phyloP scores from a whole-genome alignment of 2,888 invertebrate genomes.

The Phasia obesa region DNA sequence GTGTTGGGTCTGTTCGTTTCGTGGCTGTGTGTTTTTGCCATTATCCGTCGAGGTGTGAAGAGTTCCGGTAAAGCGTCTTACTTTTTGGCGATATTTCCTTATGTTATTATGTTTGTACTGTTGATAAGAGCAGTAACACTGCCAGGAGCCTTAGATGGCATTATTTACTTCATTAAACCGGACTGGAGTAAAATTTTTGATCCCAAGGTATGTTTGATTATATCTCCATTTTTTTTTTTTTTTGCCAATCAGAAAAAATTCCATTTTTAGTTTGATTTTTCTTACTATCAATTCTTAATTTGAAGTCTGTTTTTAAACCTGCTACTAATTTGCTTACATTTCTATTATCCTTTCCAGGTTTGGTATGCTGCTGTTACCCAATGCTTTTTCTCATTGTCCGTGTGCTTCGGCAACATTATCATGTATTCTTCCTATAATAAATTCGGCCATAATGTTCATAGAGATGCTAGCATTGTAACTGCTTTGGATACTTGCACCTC shows the following conservation, averaged over 20 bases:
- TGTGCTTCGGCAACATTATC: constrained; percentile 86
- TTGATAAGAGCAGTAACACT: constrained; percentile 86
- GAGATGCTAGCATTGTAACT: constrained; percentile 85
- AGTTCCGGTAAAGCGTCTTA: constrained; percentile 88
- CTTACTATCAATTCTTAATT: background rate
- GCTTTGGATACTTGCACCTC: constrained; percentile 84
- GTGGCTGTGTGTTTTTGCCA: constrained; percentile 84
- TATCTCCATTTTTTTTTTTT: too few relatives aligned
- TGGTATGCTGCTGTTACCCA: constrained; percentile 87
- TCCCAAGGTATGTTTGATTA: constrained; percentile 82
- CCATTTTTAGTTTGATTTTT: background rate
- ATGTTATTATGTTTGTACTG: constrained; percentile 86
- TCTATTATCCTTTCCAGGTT: constrained; percentile 79
- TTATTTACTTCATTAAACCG: constrained; percentile 86
- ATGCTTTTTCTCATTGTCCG: constrained; percentile 86
- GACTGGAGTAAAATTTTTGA: constrained; percentile 86
- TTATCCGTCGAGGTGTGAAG: constrained; percentile 85
- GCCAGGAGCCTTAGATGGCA: constrained; percentile 85
- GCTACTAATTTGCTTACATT: background rate
- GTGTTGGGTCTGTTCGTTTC: constrained; percentile 83
- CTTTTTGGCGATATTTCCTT: constrained; percentile 89
- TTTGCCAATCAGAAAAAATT: background rate
- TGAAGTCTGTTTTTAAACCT: background rate
- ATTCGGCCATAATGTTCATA: constrained; percentile 85
- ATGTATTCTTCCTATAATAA: constrained; percentile 86